phyloP scores from a whole-genome alignment of 2,888 invertebrate species.

The Sialis lutaria region DNA sequence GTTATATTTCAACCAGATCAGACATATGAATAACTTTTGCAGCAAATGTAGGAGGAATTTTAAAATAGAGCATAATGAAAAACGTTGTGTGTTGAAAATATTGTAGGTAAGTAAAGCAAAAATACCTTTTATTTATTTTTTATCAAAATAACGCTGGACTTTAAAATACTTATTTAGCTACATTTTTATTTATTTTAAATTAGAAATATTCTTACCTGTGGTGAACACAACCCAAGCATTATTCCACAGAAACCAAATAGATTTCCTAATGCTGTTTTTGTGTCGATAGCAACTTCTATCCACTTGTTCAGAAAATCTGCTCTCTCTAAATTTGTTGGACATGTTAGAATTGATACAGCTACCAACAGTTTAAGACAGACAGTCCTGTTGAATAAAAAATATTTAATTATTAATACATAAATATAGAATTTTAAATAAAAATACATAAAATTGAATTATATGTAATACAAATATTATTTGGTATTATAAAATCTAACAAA shows the following conservation, averaged over 20 bases:
- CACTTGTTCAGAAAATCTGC: constrained; percentile 81
- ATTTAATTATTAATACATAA: background rate
- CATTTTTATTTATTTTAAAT: background rate
- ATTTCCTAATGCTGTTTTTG: constrained; percentile 80
- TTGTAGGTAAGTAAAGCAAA: too few species aligned
- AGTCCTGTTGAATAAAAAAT: constrained; percentile 34
- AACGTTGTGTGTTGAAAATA: too few species aligned
- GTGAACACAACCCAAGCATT: constrained; percentile 77
- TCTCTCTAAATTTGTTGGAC: constrained; percentile 64
- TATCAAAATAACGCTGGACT: too few species aligned
- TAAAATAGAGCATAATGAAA: too few species aligned
- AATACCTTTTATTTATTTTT: too few species aligned
- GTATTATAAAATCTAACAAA: background rate
- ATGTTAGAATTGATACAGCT: constrained; percentile 75
- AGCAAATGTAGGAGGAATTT: too few species aligned
- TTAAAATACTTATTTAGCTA: too few species aligned
- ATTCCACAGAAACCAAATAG: constrained; percentile 81
- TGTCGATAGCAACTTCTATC: constrained; percentile 84
- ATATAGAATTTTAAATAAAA: background rate
- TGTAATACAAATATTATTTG: background rate
- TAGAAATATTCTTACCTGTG: constrained; percentile 42
- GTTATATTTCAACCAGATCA: too few species aligned
- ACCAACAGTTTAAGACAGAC: constrained; percentile 77
- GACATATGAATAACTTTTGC: too few species aligned
- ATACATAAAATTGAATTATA: background rate